Base-by-base conservation (phyloP, 2,113 vertebrate genomes). In the Percopsis transmontana region DNA sequence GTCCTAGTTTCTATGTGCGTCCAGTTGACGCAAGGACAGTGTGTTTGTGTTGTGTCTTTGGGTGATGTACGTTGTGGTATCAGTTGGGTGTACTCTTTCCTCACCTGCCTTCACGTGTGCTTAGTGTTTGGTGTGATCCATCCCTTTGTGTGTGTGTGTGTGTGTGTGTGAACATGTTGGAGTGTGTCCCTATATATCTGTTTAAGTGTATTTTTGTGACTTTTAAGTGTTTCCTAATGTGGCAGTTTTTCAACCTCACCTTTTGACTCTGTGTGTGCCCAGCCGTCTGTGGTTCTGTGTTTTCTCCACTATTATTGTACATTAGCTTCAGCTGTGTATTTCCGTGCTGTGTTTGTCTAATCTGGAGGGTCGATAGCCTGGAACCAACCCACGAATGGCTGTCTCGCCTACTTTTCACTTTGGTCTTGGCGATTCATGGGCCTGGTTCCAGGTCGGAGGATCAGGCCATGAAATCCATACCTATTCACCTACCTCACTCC, bases 1-100 rank as follows among this genome's bases (percentile, higher is more conserved):
- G 70, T 76, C 68, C 55, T 57, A 68, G 73, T 68, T 71, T 77
- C 47, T 70, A 52, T 72, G 33, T 73, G 64, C 12, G 13, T 48
- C 33, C 33, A 64, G 53, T 47, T 68, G 70, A 66, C 67, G 21
- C 66, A 40, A 66, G 20, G 33, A 38, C 53, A 19, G 77, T 53
- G 18, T 67, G 66, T 77, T 45, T 76, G 61, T 82, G 58, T 70
- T 58, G 68, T 55, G 47, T 72, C 33, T 18, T n/a, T n/a, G n/a
- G n/a, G 33, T 38, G 33, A 39, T 2, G 54, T 57, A n/a, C 2
- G 6, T n/a, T 19, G 48, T 19, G 14, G 33, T 33, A 79, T 60
- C 45, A 50, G 72, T 38, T 71, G 20, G 5, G 68, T 45, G 23
- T 33, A 14, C 20, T 2, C 20, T 14, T 68, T 20, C 6, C 19